Conservation (phyloP, 92 coral and sea anemone species). For the Epizoanthus stellaris region DNA sequence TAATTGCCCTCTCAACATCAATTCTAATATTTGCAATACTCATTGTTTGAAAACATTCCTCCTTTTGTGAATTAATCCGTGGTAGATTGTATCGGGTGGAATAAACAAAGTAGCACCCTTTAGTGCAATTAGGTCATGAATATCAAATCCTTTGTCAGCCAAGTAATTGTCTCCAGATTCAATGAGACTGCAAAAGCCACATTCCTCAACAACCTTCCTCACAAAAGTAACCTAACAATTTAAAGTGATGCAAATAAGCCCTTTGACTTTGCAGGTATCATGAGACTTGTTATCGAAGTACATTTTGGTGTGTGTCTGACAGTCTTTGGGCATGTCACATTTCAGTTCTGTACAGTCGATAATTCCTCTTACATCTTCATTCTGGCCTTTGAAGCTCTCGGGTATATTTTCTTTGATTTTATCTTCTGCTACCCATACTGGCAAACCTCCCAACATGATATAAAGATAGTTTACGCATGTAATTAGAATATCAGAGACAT, state of each 20-base stretch:
- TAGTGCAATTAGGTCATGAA: conserved; percentile 36
- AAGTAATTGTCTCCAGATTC: conserved; percentile 33
- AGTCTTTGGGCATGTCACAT: conserved; percentile 37
- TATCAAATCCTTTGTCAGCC: conserved; percentile 42
- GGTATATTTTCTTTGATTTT: conserved; percentile 43
- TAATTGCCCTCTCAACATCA: conserved; percentile 11
- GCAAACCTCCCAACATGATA: conserved; percentile 50
- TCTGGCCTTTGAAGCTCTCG: conserved; percentile 49
- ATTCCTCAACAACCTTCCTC: conserved; percentile 30
- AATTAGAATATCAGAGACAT: conserved; percentile 55
- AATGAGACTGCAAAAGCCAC: conserved; percentile 38
- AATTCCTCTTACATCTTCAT: conserved; percentile 37
- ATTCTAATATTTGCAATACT: conserved; percentile 59
- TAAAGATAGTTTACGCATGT: conserved; percentile 61
- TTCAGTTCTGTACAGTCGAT: conserved; percentile 28
- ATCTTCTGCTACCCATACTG: conserved; percentile 48
- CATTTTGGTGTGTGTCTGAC: not conserved
- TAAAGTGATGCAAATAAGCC: conserved; percentile 14
- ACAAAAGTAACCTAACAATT: conserved; percentile 28
- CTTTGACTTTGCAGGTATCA: conserved; percentile 39
- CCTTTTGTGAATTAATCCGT: conserved; percentile 50
- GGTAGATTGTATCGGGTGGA: conserved; percentile 47
- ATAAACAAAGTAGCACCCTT: conserved; percentile 15
- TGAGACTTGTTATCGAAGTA: conserved; percentile 8
- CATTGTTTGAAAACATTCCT: conserved; percentile 61